These are phyloP conservation scores for Nomada ferruginata DNA, from an alignment of 2,888 invertebrate genomes.

Conservation along the genomic window DNA sequence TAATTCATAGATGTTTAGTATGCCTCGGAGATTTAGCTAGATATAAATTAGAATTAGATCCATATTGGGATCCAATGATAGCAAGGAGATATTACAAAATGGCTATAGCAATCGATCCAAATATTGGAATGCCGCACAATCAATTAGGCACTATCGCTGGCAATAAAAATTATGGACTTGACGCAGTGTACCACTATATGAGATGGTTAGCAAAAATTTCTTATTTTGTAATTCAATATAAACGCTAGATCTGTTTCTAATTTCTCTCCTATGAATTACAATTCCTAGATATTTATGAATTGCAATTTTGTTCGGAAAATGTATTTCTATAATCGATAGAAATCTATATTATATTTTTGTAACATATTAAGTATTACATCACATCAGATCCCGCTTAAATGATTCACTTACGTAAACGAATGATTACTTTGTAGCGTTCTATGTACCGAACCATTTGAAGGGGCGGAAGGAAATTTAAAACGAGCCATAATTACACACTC, in stretches of 20 bases:
- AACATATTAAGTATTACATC: neutral
- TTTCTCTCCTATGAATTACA: neutral
- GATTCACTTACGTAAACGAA: neutral
- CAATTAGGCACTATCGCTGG: constrained; percentile 95
- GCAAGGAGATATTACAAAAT: constrained; percentile 94
- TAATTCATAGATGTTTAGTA: constrained; percentile 93
- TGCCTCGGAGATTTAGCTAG: constrained; percentile 96
- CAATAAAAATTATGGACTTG: constrained; percentile 92
- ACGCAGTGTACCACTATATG: constrained; percentile 95
- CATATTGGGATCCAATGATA: constrained; percentile 88
- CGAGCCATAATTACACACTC: constrained; percentile 86
- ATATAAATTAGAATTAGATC: constrained; percentile 92
- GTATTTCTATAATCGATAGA: neutral
- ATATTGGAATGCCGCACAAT: constrained; percentile 96
- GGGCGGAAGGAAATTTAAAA: constrained; percentile 94
- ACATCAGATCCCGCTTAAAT: neutral
- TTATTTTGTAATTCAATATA: constrained; percentile 2
- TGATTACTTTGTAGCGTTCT: constrained; percentile 83
- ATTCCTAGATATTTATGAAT: neutral
- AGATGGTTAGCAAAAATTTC: constrained; percentile 88
- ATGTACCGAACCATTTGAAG: constrained; percentile 94
- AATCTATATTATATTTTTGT: constrained; percentile 5
- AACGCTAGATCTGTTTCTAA: neutral
- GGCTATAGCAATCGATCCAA: constrained; percentile 91
- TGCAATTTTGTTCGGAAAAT: neutral